A percentile compares a stretch with the other conserved stretches of the same genome.
phyloP scores from a whole-genome alignment of 1,140 invertebrate species.

The Diuraphis noxia region DNA sequence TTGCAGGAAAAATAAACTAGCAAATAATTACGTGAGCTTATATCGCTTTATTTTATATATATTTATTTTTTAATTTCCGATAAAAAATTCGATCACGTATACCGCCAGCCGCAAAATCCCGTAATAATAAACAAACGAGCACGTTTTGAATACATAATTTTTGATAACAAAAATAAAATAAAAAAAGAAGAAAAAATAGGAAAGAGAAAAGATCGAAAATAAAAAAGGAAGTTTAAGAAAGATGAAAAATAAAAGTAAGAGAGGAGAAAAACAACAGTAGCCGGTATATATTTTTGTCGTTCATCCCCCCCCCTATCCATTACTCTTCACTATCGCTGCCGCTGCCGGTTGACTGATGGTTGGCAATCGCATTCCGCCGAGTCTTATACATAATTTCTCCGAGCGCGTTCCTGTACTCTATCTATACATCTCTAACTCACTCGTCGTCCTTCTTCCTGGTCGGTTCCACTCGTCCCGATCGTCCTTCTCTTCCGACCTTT shows the following conservation, averaged over 20 bases:
- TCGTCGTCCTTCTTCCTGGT: not conserved
- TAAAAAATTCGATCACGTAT: constrained; percentile 16
- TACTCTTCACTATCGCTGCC: not conserved
- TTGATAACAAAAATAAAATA: constrained; percentile 1
- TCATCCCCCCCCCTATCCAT: not conserved
- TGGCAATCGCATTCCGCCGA: constrained; percentile 6
- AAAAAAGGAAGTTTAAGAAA: not conserved
- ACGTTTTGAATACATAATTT: constrained; percentile 46
- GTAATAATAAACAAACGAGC: constrained; percentile 31
- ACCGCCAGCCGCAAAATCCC: not conserved
- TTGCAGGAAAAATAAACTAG: not conserved
- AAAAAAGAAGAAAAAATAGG: not conserved
- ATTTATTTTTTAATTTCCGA: constrained; percentile 30
- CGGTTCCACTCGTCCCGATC: not conserved
- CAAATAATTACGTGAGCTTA: not conserved
- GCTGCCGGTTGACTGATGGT: constrained; percentile 14
- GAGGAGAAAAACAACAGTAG: not conserved
- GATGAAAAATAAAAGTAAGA: not conserved
- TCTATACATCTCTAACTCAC: not conserved
- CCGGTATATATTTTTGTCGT: not conserved
- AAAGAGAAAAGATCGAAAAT: not conserved
- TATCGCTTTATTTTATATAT: not conserved
- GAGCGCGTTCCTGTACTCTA: too few relatives aligned
- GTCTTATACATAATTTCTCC: constrained; percentile 17
- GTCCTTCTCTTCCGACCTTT: not conserved